These are phyloP conservation scores for Branchinecta sandiegonensis DNA, from an alignment of 2,888 invertebrate genomes.

Conservation along the genomic window DNA sequence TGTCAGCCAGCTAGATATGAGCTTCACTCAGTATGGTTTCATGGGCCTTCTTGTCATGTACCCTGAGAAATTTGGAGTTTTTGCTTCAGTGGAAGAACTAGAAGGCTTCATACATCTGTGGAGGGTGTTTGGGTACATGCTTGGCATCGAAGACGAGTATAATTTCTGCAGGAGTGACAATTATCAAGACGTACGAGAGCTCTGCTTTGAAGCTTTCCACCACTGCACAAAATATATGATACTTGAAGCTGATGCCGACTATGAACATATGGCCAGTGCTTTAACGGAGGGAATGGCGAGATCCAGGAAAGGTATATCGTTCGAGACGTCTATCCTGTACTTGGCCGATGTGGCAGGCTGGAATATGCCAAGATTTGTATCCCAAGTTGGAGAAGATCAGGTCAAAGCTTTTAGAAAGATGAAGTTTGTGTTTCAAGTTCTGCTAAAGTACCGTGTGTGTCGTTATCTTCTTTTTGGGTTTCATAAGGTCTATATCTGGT, in stretches of 20 bases:
- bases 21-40: conserved; percentile 41
- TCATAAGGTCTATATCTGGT: conserved; percentile 7
- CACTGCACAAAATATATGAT: conserved; percentile 34
- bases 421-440: conserved; percentile 10
- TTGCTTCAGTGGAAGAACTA: conserved; percentile 47
- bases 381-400: neutral
- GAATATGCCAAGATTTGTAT: conserved; percentile 5
- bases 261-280: conserved; percentile 37
- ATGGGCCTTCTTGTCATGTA: conserved; percentile 37
- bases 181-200: conserved; percentile 32
- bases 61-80: conserved; percentile 48
- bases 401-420: conserved; percentile 4
- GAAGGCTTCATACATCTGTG: conserved; percentile 67
- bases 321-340: conserved; percentile 31
- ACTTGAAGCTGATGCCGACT: conserved; percentile 32
- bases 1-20: conserved; percentile 42
- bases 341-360: neutral
- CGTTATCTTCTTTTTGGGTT: neutral
- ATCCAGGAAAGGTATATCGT: conserved; percentile 31
- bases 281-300: conserved; percentile 32
- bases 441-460: conserved; percentile 5
- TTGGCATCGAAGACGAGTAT: conserved; percentile 67
- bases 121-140: conserved; percentile 61
- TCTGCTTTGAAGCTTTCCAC: conserved; percentile 31
- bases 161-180: conserved; percentile 35